These are phyloP conservation scores for Trichogramma dendrolimi DNA, from an alignment of 2,888 invertebrate species.

Conservation along the genomic window DNA sequence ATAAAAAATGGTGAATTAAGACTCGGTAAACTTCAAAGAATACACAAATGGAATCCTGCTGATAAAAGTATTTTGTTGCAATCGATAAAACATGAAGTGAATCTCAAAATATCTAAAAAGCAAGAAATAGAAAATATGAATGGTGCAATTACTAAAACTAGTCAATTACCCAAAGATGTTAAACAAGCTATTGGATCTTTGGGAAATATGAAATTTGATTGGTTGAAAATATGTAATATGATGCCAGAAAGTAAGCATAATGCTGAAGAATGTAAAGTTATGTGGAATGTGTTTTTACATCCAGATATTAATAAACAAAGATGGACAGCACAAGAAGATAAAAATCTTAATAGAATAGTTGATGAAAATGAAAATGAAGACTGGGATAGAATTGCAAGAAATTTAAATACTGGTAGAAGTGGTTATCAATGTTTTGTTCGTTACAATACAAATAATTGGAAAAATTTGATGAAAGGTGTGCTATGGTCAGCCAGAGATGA, in stretches of 20 bases:
- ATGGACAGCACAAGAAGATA: conserved; percentile 58
- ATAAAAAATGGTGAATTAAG: conserved; percentile 42
- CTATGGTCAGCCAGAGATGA: conserved; percentile 61
- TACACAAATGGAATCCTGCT: conserved; percentile 53
- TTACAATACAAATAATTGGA: conserved; percentile 55
- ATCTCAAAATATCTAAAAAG: conserved; percentile 19
- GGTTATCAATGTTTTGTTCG: conserved; percentile 70
- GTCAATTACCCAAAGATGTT: conserved; percentile 33
- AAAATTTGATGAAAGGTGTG: conserved; percentile 24
- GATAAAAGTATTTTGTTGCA: conserved; percentile 58
- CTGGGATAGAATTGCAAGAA: conserved; percentile 64
- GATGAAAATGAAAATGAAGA: conserved; percentile 56
- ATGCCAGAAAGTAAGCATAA: conserved; percentile 58
- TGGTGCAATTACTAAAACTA: conserved; percentile 20
- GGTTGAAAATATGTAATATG: conserved; percentile 56
- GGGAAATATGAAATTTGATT: conserved; percentile 55
- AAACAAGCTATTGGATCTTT: conserved; percentile 36
- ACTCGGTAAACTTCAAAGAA: conserved; percentile 37
- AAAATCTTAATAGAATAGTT: conserved; percentile 48
- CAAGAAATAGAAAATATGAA: conserved; percentile 18
- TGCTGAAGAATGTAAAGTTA: conserved; percentile 61
- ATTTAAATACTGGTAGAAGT: conserved; percentile 59
- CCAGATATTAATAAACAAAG: conserved; percentile 61
- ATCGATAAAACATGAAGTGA: conserved; percentile 52
- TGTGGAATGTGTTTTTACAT: conserved; percentile 70